Evolutionary conservation across 2,113 vertebrate genomes (phyloP).

Genomic region (Pionites leucogaster): DNA sequence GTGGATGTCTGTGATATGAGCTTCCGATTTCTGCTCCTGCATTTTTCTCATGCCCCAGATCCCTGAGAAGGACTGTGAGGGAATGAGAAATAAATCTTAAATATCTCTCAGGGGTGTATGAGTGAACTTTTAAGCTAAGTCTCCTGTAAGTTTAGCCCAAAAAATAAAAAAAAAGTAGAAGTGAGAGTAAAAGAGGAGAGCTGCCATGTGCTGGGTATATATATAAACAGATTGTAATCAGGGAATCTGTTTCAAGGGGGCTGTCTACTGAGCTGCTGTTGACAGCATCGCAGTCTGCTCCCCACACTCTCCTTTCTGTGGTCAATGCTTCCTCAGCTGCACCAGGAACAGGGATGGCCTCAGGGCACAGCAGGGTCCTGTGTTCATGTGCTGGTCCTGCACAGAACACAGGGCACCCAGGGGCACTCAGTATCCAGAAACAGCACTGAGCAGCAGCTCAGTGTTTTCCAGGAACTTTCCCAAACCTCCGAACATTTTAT

Average conservation of each 20-base stretch:
- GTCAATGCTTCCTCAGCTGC: fast-evolving
- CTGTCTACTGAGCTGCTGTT: background rate
- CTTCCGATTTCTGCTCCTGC: background rate
- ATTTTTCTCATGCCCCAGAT: background rate
- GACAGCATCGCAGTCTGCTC: fast-evolving
- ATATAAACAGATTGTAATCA: background rate
- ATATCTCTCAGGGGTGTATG: background rate
- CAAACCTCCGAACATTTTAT: background rate
- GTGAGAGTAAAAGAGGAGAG: background rate
- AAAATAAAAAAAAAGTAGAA: background rate
- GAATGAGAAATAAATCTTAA: background rate
- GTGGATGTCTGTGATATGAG: background rate
- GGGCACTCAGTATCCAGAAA: background rate
- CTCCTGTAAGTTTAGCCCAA: background rate
- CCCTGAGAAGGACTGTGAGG: background rate
- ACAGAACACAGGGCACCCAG: background rate
- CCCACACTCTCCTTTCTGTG: background rate
- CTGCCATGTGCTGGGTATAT: background rate
- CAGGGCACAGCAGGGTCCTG: fast-evolving
- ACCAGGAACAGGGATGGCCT: background rate
- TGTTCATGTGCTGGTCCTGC: fast-evolving
- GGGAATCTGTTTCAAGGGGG: background rate
- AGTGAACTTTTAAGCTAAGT: background rate
- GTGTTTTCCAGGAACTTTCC: background rate
- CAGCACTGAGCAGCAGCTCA: background rate